Evolutionary conservation across 2,888 invertebrate genomes (phyloP), one percentile per base, ranked within the genome.

Genomic region (Andrena dorsata): DNA sequence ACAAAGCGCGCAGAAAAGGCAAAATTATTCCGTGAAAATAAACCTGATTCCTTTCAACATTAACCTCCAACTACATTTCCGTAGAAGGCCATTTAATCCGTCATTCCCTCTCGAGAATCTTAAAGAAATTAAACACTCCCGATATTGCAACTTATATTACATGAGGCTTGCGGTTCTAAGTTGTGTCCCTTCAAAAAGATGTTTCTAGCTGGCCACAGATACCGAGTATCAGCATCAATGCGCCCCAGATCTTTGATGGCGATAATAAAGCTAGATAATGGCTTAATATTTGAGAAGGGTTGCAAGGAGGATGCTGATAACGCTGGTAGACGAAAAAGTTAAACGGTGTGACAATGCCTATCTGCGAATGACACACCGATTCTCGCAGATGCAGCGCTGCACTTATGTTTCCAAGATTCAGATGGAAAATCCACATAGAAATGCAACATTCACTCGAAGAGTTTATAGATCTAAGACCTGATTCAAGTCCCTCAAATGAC

Each of bases 1-100:
- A 80, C 56, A 23, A 64, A 66, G 8, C 30, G 63, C 65, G 56
- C 35, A 35, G 8, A 79, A 56, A 64, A 64, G 69, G 35, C 10
- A 53, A 41, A 32, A 51, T 66, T 30, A 80, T 51, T 60, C 2
- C 23, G 49, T 41, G 35, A 79, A 41, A 69, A 23, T 49, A 23
- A 28, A 28, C 4, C 35, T 28, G 30, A 16, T n/a, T 10, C 28
- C 23, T 13, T 65, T 60, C 7, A 68, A 76, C 8, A 13, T 32
- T 73, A 49, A 47, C 3, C 2, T 20, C 8, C 26, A 16, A 58
- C 32, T 53, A 35, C 7, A 6, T n/a, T 60, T 32, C 53, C 32
- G 30, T 61, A 28, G 20, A 8, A 61, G 32, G 20, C 13, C 60
- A 30, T 61, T 32, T 20, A 32, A 8, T 49, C 32, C 7, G 35